Base-by-base conservation (phyloP, 2,797 vertebrate genomes). In the Cryptoblepharus egeriae region DNA sequence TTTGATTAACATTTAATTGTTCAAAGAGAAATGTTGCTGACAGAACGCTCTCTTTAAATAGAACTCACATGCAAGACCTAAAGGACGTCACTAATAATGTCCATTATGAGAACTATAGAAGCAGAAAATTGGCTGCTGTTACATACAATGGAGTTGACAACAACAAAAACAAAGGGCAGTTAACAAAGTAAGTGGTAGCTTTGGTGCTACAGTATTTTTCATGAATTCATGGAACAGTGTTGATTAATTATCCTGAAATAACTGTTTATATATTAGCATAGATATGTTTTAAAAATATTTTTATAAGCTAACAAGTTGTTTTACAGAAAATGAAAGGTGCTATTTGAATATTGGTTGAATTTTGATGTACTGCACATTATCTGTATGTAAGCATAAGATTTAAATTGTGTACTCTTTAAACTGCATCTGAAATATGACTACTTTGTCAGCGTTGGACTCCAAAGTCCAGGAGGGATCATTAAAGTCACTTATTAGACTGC, bases 61-160 rank as follows among this genome's bases (percentile, higher is more conserved):
- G 99, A 94, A 99, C 98, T 93, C 98, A 99, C 85, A 99, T 99
- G 99, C 99, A 99, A 94, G 99, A 99, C 92, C 96, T 99, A 91
- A 99, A 99, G 95, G 98, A 99, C 61, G 98, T 99, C 79, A 99
- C 98, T 70, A 99, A 99, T 93, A 99, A 99, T 22, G 98, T 99
- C 88, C 99, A 99, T 94, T 99, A 99, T 79, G 99, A 99, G 93
- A 99, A 99, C 96, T 99, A 99, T 93, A 97, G 98, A 91, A 99
- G 98, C 97, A 97, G 98, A 95, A 99, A 99, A 88, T 95, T 99
- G 88, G 98, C 98, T 2, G 99, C 99, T n/a, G 98, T 99, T 93
- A 99, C 98, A 86, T 99, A 98, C 89, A 99, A 99, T 0, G 98
- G 98, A 32, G 97, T 98, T 73, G 99, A 99, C 93, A 99, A 99